Percentiles rank a stretch among this genome's conserved stretches.
Conservation (phyloP, 2,797 vertebrate species). For the Graptemys geographica region DNA sequence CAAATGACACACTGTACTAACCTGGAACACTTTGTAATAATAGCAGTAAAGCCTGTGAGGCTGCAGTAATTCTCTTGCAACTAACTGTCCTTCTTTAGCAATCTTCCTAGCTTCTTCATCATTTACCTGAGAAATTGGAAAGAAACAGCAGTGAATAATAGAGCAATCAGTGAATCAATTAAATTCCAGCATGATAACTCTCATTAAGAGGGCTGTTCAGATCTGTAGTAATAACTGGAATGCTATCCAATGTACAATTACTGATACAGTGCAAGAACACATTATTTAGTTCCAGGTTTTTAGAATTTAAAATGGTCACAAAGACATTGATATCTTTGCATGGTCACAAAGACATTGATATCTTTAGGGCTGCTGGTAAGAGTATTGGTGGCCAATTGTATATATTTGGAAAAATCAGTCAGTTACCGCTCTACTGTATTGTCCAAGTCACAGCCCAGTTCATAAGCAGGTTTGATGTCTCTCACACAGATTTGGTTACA, state of each 20-base stretch:
- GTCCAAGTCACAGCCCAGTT: background rate
- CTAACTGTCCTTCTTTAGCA: slow-evolving; percentile 84
- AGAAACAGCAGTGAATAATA: background rate
- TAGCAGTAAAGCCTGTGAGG: slow-evolving; percentile 91
- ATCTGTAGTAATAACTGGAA: background rate
- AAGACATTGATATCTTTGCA: background rate
- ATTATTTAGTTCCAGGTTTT: background rate
- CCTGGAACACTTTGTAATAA: slow-evolving; percentile 86
- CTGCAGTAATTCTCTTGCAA: slow-evolving; percentile 86
- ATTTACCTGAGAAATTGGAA: slow-evolving; percentile 82
- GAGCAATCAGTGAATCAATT: background rate
- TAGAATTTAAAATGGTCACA: background rate
- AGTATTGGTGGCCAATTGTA: background rate
- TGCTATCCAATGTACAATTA: background rate
- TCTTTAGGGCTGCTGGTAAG: background rate
- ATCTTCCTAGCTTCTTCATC: slow-evolving; percentile 84
- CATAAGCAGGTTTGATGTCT: slow-evolving; percentile 23
- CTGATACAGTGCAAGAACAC: background rate
- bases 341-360: background rate
- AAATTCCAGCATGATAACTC: background rate
- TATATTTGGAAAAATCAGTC: background rate
- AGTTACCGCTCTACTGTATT: background rate
- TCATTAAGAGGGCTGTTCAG: slow-evolving; percentile 9
- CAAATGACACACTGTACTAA: background rate
- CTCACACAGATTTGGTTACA: slow-evolving; percentile 1